phyloP scores from a whole-genome alignment of 2,888 invertebrate genomes.

The Poecilobothrus nobilitatus region DNA sequence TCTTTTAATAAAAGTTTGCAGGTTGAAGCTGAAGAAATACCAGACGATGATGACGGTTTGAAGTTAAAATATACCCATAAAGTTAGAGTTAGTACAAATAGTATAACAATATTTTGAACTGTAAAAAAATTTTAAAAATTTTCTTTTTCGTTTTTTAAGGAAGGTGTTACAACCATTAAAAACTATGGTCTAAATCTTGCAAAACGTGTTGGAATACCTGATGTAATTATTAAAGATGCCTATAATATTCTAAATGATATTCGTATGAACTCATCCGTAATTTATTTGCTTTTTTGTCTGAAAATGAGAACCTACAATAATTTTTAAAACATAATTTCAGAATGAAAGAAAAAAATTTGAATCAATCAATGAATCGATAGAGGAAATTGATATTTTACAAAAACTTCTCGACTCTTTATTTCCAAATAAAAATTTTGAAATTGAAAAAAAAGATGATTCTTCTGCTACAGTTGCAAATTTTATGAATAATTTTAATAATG shows the following conservation, averaged over 20 bases:
- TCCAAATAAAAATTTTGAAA: constrained; percentile 9
- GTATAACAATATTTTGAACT: neutral
- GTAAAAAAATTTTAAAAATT: neutral
- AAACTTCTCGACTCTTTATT: neutral
- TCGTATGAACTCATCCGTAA: neutral
- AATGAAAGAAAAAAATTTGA: neutral
- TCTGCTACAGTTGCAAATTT: constrained; percentile 12
- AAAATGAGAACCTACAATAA: neutral
- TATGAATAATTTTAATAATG: constrained; percentile 7
- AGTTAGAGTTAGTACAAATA: constrained; percentile 19
- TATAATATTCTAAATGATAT: constrained; percentile 18
- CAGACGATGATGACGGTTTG: constrained; percentile 22
- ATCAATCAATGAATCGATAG: neutral
- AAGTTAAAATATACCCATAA: constrained; percentile 22
- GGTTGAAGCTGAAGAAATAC: constrained; percentile 42
- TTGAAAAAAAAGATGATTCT: constrained; percentile 7
- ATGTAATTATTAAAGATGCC: constrained; percentile 20
- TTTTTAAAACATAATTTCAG: constrained; percentile 2
- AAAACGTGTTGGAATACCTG: constrained; percentile 21
- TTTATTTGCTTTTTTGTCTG: neutral
- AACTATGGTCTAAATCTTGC: constrained; percentile 25
- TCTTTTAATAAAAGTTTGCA: constrained; percentile 41
- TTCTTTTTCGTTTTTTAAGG: constrained; percentile 12
- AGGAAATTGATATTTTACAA: neutral
- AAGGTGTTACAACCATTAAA: constrained; percentile 22